phyloP scores from a whole-genome alignment of 2,113 vertebrate genomes.

The Cepphus grylle region DNA sequence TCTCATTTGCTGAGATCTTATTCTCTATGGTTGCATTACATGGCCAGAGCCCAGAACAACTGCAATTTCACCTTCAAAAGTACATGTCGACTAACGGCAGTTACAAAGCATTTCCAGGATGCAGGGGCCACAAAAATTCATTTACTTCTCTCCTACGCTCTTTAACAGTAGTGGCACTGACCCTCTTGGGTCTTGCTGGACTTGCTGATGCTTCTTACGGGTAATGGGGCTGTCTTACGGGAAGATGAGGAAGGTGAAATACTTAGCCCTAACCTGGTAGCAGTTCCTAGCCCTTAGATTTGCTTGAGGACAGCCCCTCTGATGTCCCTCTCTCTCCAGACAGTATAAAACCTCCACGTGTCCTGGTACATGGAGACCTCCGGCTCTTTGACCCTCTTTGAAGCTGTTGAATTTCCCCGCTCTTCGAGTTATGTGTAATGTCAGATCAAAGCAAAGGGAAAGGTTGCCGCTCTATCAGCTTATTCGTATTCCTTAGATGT shows the following conservation, averaged over 20 bases:
- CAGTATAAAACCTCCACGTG: background rate
- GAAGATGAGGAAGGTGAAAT: background rate
- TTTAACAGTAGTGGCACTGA: background rate
- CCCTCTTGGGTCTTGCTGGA: background rate
- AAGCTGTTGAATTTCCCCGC: background rate
- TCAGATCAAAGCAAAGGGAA: slow-evolving; percentile 39
- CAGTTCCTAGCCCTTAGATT: background rate
- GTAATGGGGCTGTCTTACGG: background rate
- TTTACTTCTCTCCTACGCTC: background rate
- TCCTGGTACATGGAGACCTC: background rate
- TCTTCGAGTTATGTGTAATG: background rate
- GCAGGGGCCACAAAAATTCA: background rate
- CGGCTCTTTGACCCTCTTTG: background rate
- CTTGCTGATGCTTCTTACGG: background rate
- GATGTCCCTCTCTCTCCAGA: background rate
- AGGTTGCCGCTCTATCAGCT: background rate
- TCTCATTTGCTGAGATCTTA: slow-evolving; percentile 37
- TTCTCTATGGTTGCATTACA: background rate
- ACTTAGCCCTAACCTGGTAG: background rate
- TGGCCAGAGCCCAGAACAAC: background rate
- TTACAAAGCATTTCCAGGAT: background rate
- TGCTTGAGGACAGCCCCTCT: background rate
- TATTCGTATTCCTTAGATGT: slow-evolving; percentile 33
- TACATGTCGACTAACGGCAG: background rate
- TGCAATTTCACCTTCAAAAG: background rate